Evolutionary conservation across 2,888 invertebrate genomes (phyloP), one percentile per base, ranked within the genome.

Genomic region (Lucinisca nassula): DNA sequence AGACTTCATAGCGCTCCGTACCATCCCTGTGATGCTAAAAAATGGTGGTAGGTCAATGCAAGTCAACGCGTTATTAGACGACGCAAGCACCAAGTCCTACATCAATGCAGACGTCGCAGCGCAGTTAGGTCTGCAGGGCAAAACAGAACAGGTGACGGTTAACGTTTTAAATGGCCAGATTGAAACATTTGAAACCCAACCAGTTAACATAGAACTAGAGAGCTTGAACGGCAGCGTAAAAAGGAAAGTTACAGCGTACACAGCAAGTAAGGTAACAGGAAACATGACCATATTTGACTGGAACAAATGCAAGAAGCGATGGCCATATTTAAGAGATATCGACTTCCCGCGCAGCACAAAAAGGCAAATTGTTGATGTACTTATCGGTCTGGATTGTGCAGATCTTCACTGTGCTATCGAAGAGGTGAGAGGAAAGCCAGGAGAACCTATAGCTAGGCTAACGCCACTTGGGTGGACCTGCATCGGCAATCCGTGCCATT

Each of bases 31-130:
- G n/a, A 86, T 81, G 21, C 14, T 90, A 32, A 61, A 38, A 79
- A 61, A 49, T 40, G 77, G 81, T 21, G 55, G 37, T 8, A 58
- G 49, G 24, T 35, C 67, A 45, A 4, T 88, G 4, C 45, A 84
- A 78, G 51, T 90, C 0, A 86, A 90, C 78, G 88, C 88, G 10
- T 61, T 90, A 17, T 51, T 90, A n/a, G 88, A 88, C 76, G 88
- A 90, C 70, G 90, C 83, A 2, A 90, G 90, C 38, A 86, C 88
- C 4, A 51, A 81, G 70, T 83, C 84, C 1, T 86, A 89, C 73
- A 45, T 88, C 6, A 84, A 90, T 40, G 32, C 70, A 17, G 80
- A 81, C 73, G 87, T 88, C 12, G 82, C 79, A 24, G 78, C 77
- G 12, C 86, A 90, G 74, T 38, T 87, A n/a, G n/a, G 79, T 1